Base-by-base conservation (phyloP, 2,888 invertebrate genomes). In the Tipula helvola region DNA sequence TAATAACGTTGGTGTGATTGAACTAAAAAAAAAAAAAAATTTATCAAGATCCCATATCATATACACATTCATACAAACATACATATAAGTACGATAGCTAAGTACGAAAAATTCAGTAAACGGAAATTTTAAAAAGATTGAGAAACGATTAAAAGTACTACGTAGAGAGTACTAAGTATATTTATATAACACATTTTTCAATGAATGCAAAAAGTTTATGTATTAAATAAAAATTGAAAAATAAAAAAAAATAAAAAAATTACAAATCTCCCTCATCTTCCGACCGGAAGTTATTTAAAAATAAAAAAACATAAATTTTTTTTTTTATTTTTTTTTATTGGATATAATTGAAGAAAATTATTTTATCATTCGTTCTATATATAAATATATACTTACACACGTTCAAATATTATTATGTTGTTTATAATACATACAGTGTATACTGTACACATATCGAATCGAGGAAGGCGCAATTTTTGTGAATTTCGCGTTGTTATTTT, bases 221-320 rank as follows among this genome's bases (percentile, higher is more conserved):
- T 28, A 71, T 10, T 12, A 52, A 52, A 39, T 39, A 39, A 52
- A 16, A 28, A 28, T 28, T 28, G 28, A 28, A 28, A 28, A 28
- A 28, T 28, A 28, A 16, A 16, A 52, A 18, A 71, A 28, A 28
- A 10, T 71, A 16, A 16, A 52, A 18, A 71, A 28, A 28, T 28
- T 71, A 71, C 71, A 71, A 71, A 71, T 84, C 84, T 84, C 84
- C 84, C 84, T 84, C 84, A 84, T 39, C 36, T 84, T 39, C 36
- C 84, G 41, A 84, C 84, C 84, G 84, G 84, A 39, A 84, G 84
- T 84, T 84, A 84, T 84, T 84, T 84, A 84, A 84, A 84, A 84
- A 39, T 84, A 36, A n/a, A 84, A 39, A n/a, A 84, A 84, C 5
- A 28, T 28, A 28, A 28, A 28, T 28, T 28, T 28, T 28, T 28